Base-by-base conservation (phyloP, 2,888 invertebrate species). In the Drosophila rubida region DNA sequence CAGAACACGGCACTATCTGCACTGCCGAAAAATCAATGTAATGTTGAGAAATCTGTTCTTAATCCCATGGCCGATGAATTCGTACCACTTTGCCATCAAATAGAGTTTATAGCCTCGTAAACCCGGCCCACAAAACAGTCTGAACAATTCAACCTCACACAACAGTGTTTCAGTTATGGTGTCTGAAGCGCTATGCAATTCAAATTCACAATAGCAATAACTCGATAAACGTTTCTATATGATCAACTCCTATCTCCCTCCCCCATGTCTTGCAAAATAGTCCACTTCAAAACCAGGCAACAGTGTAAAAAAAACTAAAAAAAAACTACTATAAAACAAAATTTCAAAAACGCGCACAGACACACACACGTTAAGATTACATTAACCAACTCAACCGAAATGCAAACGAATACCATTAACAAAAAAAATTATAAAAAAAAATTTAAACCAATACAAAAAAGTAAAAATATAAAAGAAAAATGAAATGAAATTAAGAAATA, bases 1-100 rank as follows among this genome's bases (percentile, higher is more conserved):
- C 79, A 90, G 79, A 92, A 91, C 75, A 91, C 80, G 78, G 91
- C 91, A 69, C 87, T 90, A 59, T 92, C 89, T 71, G 89, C 90
- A 46, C 79, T 92, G 61, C 90, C 88, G 39, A 89, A 91, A 50
- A 88, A 88, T 66, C 84, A 90, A 57, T 89, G 89, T 70, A 89
- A 90, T 80, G 87, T 90, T 53, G 93, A 95, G 2, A 93, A 96
- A 90, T 96, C 96, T 54, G 95, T 95, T 39, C 92, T 97, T 64
- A 97, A 97, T 93, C 97, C 97, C 0, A 93, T 97, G 78, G 97
- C 97, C 0, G 96, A 96, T 0, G 97, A 97, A 92, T 97, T 97
- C 88, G 94, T 97, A 60, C 97, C 97, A 77, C 90, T 80, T 64
- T 80, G 84, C 76, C 90, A 87, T 61, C 79, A 91, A 57, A 76